Evolutionary conservation across 2,888 invertebrate genomes (phyloP).

Genomic region (Idaea biselata): DNA sequence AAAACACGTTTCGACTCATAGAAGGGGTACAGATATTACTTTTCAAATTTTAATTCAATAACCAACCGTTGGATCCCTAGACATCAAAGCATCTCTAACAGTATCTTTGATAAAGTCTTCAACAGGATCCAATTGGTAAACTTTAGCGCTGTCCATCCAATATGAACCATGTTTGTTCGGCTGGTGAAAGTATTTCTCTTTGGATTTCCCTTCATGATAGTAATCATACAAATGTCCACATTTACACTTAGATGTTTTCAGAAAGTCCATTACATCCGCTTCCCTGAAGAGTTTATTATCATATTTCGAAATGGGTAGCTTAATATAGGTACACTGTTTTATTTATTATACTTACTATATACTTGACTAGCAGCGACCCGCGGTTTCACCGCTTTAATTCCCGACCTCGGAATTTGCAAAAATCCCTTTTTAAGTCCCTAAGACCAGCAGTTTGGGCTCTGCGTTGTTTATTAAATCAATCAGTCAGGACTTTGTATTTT

Average conservation of each 20-base stretch:
- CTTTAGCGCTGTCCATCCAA: constrained; percentile 60
- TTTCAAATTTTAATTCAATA: neutral
- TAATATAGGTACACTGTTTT: too few species aligned
- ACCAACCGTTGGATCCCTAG: constrained; percentile 48
- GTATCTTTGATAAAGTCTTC: constrained; percentile 65
- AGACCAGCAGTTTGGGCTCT: too few species aligned
- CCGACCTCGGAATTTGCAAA: too few species aligned
- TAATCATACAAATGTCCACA: constrained; percentile 67
- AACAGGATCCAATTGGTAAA: constrained; percentile 59
- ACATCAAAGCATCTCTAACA: constrained; percentile 48
- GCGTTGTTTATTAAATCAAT: too few species aligned
- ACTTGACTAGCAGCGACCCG: too few species aligned
- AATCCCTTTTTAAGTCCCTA: neutral
- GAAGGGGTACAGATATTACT: too few species aligned
- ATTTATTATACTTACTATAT: too few species aligned
- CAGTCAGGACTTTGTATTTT: too few species aligned
- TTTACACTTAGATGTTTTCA: constrained; percentile 56
- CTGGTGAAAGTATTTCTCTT: constrained; percentile 58
- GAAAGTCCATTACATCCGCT: constrained; percentile 43
- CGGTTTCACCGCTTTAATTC: too few species aligned
- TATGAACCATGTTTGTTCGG: constrained; percentile 48
- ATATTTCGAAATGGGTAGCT: neutral
- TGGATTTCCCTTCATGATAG: constrained; percentile 43
- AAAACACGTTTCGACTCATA: too few species aligned
- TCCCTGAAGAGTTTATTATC: constrained; percentile 47